These are phyloP conservation scores for Zeugodacus cucurbitae DNA, from an alignment of 1,140 invertebrate genomes.

Conservation along the genomic window DNA sequence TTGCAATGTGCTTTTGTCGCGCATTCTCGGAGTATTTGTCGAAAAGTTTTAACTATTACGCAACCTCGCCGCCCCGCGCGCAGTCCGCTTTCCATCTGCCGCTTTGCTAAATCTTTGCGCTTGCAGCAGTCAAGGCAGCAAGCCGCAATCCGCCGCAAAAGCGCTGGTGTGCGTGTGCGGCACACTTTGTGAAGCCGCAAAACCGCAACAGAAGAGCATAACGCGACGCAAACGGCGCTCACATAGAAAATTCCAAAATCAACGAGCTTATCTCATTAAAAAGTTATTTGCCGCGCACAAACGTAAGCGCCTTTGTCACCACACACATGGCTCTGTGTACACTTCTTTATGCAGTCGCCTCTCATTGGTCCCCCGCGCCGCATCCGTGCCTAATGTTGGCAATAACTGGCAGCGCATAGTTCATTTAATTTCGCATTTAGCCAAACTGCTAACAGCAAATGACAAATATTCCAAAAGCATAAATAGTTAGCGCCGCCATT, in stretches of 20 bases:
- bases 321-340: not conserved
- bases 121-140: not conserved
- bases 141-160: not conserved
- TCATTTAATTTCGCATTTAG: slow-evolving; percentile 36
- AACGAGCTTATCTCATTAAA: slow-evolving; percentile 36
- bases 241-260: slow-evolving; percentile 24
- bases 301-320: not conserved
- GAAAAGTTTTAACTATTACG: slow-evolving; percentile 3
- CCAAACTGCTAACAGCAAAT: slow-evolving; percentile 14
- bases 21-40: not conserved
- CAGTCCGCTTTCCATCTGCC: not conserved
- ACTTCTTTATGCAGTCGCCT: not conserved
- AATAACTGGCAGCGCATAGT: slow-evolving; percentile 7
- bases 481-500: not conserved
- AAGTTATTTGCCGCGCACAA: slow-evolving; percentile 18
- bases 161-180: not conserved
- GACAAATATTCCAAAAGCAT: slow-evolving; percentile 29
- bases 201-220: slow-evolving; percentile 3
- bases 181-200: not conserved
- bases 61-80: not conserved
- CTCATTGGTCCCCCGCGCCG: too few relatives aligned
- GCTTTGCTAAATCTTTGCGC: not conserved
- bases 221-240: not conserved
- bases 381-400: not conserved
- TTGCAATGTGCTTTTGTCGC: not conserved